A percentile compares a stretch with the other conserved stretches of the same genome.
Conservation (phyloP, 2,888 invertebrate species). For the Diloba caeruleocephala region DNA sequence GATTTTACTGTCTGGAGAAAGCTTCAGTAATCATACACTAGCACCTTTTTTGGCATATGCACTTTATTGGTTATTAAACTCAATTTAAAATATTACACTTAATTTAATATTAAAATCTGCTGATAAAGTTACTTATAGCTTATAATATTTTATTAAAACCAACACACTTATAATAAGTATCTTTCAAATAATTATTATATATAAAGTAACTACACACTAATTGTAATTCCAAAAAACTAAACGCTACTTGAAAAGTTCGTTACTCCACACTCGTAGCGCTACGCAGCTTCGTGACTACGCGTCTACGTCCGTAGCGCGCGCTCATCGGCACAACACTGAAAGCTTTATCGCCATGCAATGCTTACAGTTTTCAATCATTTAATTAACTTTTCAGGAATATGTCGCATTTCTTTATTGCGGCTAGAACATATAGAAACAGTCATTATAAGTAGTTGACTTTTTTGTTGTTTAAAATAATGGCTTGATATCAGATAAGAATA, state of each 20-base stretch:
- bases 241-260: conserved; percentile 33
- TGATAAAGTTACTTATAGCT: background rate
- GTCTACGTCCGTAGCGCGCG: conserved; percentile 60
- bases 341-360: conserved; percentile 13
- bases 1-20: no score
- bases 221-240: no score
- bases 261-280: conserved; percentile 39
- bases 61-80: no score
- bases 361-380: no score
- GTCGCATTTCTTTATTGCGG: background rate
- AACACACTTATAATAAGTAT: background rate
- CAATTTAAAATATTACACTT: background rate
- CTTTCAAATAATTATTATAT: background rate
- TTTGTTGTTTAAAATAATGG: background rate
- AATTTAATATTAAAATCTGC: background rate
- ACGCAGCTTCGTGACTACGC: conserved; percentile 44
- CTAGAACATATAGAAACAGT: background rate
- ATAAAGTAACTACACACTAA: background rate
- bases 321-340: conserved; percentile 28
- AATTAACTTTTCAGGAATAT: no score
- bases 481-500: no score
- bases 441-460: background rate
- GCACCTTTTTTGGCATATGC: no score
- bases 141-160: no score
- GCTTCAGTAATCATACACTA: no score